Evolutionary conservation across 2,113 vertebrate genomes (phyloP), one percentile per base, ranked within the genome.

Genomic region (Eleginops maclovinus): DNA sequence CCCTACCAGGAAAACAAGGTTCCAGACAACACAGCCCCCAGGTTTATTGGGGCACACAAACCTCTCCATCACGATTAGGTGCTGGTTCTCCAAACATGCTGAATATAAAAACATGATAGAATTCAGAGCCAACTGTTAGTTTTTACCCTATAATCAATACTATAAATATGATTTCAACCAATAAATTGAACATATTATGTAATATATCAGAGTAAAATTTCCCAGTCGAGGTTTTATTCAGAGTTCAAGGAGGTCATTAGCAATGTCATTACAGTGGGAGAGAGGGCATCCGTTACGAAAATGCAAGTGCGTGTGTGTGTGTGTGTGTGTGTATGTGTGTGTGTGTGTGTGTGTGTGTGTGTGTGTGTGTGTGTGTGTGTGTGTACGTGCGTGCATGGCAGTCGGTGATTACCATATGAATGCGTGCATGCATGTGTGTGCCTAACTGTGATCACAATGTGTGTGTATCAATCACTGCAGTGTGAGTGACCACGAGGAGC

Each of bases 241-340:
- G 82, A 86, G 89, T 91, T 89, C 85, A 86, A 81, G 72, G 74
- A 68, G 88, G 88, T 88, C 90, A 91, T 93, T 92, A 93, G 77
- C 81, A 77, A 78, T 90, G 87, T 86, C 83, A 91, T 90, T 92
- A 91, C 77, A 88, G 81, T 77, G 75, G 64, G 75, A 85, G 77
- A 88, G 81, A 86, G 70, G 78, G 63, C 79, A 71, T 77, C 84
- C 75, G 87, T 91, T 88, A 90, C 84, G 71, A 76, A 84, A 82
- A 79, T 79, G 68, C 51, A 16, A 72, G 77, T 43, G 41, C 68
- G 65, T 79, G 60, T 68, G 76, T 71, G 65, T 79, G 77, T 43
- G 41, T 68, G 65, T 79, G 77, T 43, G 41, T 71, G 65, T 79
- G 60, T 68, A 73, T 13, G 50, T 59, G 40, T 49, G 28, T 64